Conservation (phyloP, 1,140 invertebrate species). For the Temnothorax nylanderi region DNA sequence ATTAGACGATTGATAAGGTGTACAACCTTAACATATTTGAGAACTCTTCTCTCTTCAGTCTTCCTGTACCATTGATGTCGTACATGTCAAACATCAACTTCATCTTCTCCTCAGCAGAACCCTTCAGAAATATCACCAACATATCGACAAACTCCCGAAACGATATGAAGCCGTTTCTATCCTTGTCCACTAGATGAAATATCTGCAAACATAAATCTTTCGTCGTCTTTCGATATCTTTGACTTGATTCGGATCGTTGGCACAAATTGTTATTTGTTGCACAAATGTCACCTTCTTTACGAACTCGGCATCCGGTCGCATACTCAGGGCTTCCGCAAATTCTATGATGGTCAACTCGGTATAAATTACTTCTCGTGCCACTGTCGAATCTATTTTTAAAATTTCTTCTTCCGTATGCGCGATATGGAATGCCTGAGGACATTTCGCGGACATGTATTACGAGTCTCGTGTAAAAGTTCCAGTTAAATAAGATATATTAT, state of each 20-base stretch:
- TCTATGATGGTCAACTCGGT: conserved; percentile 86
- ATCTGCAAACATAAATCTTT: conserved; percentile 82
- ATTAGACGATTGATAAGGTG: not conserved
- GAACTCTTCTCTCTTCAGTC: conserved; percentile 86
- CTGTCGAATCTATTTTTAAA: conserved; percentile 79
- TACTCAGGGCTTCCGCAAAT: conserved; percentile 88
- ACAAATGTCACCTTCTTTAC: conserved; percentile 82
- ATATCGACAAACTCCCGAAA: conserved; percentile 89
- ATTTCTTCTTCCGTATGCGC: conserved; percentile 82
- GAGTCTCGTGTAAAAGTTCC: not conserved
- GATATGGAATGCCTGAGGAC: conserved; percentile 83
- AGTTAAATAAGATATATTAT: not conserved
- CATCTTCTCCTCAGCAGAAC: conserved; percentile 86
- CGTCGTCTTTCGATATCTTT: conserved; percentile 56
- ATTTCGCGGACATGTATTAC: not conserved
- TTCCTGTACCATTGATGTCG: conserved; percentile 85
- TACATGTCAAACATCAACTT: conserved; percentile 88
- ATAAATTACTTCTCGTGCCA: conserved; percentile 84
- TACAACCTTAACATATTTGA: conserved; percentile 86
- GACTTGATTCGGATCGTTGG: not conserved
- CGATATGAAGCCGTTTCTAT: conserved; percentile 89
- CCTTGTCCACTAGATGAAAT: conserved; percentile 88
- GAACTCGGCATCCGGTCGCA: conserved; percentile 87
- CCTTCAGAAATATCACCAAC: conserved; percentile 88
- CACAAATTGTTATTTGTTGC: not conserved